Conservation (phyloP, 2,888 invertebrate genomes). For the Hybos culiciformis region DNA sequence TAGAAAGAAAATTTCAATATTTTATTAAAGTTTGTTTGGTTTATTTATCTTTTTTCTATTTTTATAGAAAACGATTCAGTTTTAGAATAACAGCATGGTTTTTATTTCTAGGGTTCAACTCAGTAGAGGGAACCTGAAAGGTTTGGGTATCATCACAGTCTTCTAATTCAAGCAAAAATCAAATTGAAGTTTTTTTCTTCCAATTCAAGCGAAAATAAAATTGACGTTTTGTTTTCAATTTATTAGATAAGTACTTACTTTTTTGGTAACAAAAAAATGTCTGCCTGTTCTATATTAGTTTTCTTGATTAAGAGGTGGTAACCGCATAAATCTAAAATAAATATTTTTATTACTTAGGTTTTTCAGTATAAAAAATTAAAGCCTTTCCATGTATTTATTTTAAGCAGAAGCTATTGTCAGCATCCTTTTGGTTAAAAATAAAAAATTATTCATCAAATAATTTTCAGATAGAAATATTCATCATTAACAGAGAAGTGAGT, state of each 20-base stretch:
- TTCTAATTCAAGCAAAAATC: not conserved
- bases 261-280: not conserved
- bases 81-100: constrained; percentile 13
- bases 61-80: too few species aligned
- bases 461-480: constrained; percentile 23
- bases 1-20: too few species aligned
- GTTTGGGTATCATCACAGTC: constrained; percentile 16
- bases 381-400: too few species aligned
- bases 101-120: constrained; percentile 15
- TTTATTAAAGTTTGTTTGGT: too few species aligned
- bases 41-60: too few species aligned
- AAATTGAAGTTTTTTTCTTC: not conserved
- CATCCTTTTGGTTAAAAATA: constrained; percentile 25
- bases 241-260: not conserved
- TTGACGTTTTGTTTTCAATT: not conserved
- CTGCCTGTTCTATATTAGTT: not conserved
- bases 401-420: too few species aligned
- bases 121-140: constrained; percentile 19
- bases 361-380: not conserved
- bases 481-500: constrained; percentile 12
- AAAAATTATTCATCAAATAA: constrained; percentile 21
- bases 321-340: not conserved
- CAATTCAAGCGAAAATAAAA: not conserved
- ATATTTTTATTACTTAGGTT: not conserved
- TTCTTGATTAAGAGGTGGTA: not conserved